phyloP scores from a whole-genome alignment of 2,113 vertebrate genomes.

The Pollachius pollachius region DNA sequence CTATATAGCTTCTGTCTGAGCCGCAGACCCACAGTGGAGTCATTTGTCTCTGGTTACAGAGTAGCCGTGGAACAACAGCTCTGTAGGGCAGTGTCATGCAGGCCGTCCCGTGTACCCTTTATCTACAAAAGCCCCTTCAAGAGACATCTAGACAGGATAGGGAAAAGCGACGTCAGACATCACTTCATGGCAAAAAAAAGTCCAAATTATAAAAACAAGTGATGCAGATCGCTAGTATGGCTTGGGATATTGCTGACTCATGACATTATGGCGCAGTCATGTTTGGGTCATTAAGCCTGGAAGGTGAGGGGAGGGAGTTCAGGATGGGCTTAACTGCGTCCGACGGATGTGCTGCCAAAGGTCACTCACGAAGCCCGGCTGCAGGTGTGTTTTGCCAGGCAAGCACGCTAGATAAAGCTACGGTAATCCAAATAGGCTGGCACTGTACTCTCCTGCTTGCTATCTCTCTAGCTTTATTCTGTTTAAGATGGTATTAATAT shows the following conservation, averaged over 20 bases:
- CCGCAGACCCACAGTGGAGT: not conserved
- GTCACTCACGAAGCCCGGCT: slow-evolving; percentile 55
- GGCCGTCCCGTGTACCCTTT: not conserved
- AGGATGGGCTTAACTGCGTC: slow-evolving; percentile 38
- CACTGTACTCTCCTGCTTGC: no score
- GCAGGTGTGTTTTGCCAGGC: slow-evolving; percentile 13
- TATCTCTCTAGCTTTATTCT: no score
- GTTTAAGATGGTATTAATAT: no score
- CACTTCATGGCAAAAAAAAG: slow-evolving; percentile 39
- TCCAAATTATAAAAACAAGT: slow-evolving; percentile 61
- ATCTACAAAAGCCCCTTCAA: not conserved
- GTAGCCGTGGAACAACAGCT: not conserved
- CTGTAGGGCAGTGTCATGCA: slow-evolving; percentile 8
- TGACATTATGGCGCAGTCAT: slow-evolving; percentile 24
- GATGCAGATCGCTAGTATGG: slow-evolving; percentile 47
- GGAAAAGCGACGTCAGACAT: slow-evolving; percentile 15
- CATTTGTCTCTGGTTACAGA: not conserved
- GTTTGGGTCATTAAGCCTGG: slow-evolving; percentile 60
- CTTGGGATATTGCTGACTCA: slow-evolving; percentile 60
- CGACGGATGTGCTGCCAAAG: slow-evolving; percentile 50
- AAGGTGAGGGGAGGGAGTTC: slow-evolving; percentile 58
- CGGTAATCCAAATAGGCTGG: not conserved
- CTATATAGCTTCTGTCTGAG: no score
- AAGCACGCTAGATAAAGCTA: not conserved
- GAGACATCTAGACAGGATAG: not conserved